Evolutionary conservation across 2,797 vertebrate genomes (phyloP), one percentile per base, ranked within the genome.

Genomic region (Botia kubotai): DNA sequence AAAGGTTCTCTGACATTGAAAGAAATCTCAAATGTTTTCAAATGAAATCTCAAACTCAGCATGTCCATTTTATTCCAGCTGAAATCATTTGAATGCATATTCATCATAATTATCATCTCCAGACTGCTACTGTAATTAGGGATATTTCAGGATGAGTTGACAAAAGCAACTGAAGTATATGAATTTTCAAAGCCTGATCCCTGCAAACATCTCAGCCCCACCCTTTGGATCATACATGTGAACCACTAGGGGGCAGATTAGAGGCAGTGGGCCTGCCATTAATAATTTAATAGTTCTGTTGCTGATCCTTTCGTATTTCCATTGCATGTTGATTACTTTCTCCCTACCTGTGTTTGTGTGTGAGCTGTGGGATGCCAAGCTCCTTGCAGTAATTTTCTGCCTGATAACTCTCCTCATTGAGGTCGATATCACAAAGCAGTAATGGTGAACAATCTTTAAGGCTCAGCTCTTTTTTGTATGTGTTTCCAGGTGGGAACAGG

Each of bases 351-450:
- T 73, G 43, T 50, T 10, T 66, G 77, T 33, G 48, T 74, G 71
- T 79, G 7, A 52, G 73, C 36, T 74, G 75, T 65, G 21, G 79
- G 69, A 68, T 79, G 58, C 83, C n/a, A 68, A 73, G 69, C 83
- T 48, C 60, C 77, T 84, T 70, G 62, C 78, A 12, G 81, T 83
- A 77, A 87, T 87, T 81, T 87, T 87, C 87, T 81, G 85, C 85
- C 79, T 78, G 85, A 86, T 83, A 78, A 83, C 84, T 87, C 84
- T 46, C 74, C 86, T 84, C 68, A 77, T 78, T 82, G 83, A 81
- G 87, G 87, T 89, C 83, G 6, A 87, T 87, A 89, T 87, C 84
- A 60, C 63, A 72, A 52, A 69, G 65, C 75, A 86, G 84, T 86
- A 89, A 89, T 87, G 86, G 77, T 77, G 82, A 79, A 78, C 79